A percentile compares a stretch with the other conserved stretches of the same genome.
phyloP scores from a whole-genome alignment of 92 coral and sea anemone species.

The Palythoa heliodiscus region DNA sequence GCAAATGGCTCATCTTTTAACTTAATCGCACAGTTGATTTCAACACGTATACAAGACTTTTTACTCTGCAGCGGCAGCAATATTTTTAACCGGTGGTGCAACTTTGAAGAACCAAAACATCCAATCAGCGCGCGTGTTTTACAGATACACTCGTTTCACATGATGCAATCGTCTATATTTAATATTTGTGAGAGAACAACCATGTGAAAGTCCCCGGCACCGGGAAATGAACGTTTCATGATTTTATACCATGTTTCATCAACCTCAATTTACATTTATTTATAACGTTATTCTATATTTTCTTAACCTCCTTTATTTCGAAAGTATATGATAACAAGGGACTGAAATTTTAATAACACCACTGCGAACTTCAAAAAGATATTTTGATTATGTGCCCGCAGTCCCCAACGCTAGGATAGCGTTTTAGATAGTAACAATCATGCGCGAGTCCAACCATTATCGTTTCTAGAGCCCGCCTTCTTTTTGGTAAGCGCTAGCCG shows the following conservation, averaged over 20 bases:
- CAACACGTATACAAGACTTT: not conserved
- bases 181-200: constrained; percentile 21
- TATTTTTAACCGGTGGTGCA: constrained; percentile 49
- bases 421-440: not conserved
- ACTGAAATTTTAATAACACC: no score
- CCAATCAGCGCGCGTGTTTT: constrained; percentile 49
- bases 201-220: constrained; percentile 15
- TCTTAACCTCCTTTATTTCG: not conserved
- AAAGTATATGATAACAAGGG: not conserved
- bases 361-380: no score
- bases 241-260: not conserved
- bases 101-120: constrained; percentile 28
- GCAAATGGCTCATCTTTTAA: not conserved
- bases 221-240: not conserved
- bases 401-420: not conserved
- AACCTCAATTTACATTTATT: not conserved
- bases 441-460: constrained; percentile 17
- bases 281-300: not conserved
- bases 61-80: constrained; percentile 27
- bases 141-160: not conserved
- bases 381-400: constrained; percentile 27
- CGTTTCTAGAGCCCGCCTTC: no score
- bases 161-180: constrained; percentile 35
- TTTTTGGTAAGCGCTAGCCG: no score
- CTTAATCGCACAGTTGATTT: no score